Evolutionary conservation across 2,888 invertebrate genomes (phyloP).

Genomic region (Limenitis camilla): DNA sequence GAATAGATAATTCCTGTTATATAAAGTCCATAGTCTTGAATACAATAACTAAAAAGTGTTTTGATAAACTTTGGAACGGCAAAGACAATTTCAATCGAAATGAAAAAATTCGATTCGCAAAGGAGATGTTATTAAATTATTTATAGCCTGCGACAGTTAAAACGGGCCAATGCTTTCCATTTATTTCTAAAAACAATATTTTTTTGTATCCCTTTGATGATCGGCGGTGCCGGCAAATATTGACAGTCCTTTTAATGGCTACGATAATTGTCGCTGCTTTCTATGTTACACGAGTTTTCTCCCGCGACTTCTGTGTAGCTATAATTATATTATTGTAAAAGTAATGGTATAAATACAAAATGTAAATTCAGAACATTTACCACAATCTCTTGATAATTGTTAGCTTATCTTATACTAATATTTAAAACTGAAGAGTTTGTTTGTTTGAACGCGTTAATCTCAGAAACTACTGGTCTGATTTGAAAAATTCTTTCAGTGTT

Average conservation of each 20-base stretch:
- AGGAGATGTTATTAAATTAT: conserved; percentile 12
- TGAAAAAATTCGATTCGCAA: neutral
- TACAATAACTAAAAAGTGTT: no score
- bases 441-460: no score
- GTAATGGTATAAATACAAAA: no score
- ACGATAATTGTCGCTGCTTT: no score
- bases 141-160: conserved; percentile 3
- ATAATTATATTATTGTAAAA: no score
- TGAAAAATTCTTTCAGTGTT: no score
- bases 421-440: no score
- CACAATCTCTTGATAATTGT: neutral
- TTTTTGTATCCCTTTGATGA: conserved; percentile 19
- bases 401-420: neutral
- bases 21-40: no score
- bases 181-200: conserved; percentile 12
- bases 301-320: no score
- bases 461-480: no score
- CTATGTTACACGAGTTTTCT: no score
- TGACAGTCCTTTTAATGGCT: neutral
- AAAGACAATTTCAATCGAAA: neutral
- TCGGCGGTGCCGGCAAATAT: conserved; percentile 10
- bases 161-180: neutral
- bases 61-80: neutral
- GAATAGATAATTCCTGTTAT: no score
- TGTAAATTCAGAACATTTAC: neutral